Conservation (phyloP, 2,888 invertebrate species). For the Drosophila bunnanda region DNA sequence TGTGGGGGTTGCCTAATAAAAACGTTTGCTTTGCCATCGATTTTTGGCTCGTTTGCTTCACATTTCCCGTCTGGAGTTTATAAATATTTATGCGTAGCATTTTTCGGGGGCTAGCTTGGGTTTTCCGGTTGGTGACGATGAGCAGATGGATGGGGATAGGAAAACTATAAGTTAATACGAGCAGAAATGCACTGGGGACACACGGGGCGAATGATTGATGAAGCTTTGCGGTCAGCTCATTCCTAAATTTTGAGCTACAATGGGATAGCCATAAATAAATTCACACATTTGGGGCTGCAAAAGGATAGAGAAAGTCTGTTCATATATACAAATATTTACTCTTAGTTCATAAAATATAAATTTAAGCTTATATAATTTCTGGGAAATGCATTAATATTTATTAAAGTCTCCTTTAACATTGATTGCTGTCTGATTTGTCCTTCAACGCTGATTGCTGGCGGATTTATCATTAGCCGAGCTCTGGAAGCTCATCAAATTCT, state of each 20-base stretch:
- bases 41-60: slow-evolving; percentile 53
- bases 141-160: slow-evolving; percentile 20
- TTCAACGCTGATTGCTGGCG: not conserved
- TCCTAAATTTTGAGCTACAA: slow-evolving; percentile 6
- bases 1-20: slow-evolving; percentile 23
- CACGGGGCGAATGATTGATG: slow-evolving; percentile 31
- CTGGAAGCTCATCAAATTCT: slow-evolving; percentile 28
- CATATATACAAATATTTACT: not conserved
- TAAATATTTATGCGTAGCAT: slow-evolving; percentile 65
- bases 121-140: slow-evolving; percentile 19
- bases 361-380: not conserved
- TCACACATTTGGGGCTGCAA: not conserved
- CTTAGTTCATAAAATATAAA: not conserved
- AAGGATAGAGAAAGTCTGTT: too few relatives aligned
- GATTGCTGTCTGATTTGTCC: not conserved
- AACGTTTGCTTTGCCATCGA: slow-evolving; percentile 61
- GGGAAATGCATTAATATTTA: not conserved
- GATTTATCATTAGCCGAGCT: slow-evolving; percentile 11
- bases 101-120: slow-evolving; percentile 12
- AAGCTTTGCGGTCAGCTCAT: slow-evolving; percentile 7
- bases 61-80: slow-evolving; percentile 55
- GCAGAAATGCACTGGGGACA: slow-evolving; percentile 7
- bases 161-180: slow-evolving; percentile 42
- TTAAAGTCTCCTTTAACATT: not conserved
- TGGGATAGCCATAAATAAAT: slow-evolving; percentile 14